Conservation (phyloP, 2,888 invertebrate genomes). For the Automeris io region DNA sequence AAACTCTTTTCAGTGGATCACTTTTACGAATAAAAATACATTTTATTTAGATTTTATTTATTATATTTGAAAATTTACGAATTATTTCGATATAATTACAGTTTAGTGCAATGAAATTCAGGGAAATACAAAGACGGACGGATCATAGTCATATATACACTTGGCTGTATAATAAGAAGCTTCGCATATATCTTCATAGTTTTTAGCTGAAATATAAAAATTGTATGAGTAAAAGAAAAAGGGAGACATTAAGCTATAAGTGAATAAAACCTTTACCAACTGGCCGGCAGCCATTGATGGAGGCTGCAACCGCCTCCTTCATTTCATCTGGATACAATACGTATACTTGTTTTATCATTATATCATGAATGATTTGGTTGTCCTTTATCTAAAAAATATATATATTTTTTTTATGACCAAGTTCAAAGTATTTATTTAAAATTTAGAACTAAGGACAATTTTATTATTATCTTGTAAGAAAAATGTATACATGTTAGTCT, state of each 20-base stretch:
- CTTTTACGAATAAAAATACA: not conserved
- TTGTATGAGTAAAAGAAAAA: not conserved
- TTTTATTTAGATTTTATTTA: not conserved
- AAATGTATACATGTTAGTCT: too few relatives aligned
- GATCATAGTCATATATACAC: conserved; percentile 39
- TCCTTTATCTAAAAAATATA: conserved; percentile 43
- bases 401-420: too few relatives aligned
- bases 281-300: conserved; percentile 34
- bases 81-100: not conserved
- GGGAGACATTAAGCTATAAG: not conserved
- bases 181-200: conserved; percentile 41
- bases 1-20: too few relatives aligned
- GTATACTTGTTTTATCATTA: conserved; percentile 42
- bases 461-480: too few relatives aligned
- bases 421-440: too few relatives aligned
- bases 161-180: conserved; percentile 44
- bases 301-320: conserved; percentile 33
- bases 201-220: conserved; percentile 32
- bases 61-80: not conserved
- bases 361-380: conserved; percentile 36
- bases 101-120: conserved; percentile 14
- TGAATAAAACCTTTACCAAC: conserved; percentile 27
- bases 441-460: too few relatives aligned
- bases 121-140: conserved; percentile 38
- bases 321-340: conserved; percentile 48